Conservation (phyloP, 2,797 vertebrate genomes). For the Triplophysa bombifrons region DNA sequence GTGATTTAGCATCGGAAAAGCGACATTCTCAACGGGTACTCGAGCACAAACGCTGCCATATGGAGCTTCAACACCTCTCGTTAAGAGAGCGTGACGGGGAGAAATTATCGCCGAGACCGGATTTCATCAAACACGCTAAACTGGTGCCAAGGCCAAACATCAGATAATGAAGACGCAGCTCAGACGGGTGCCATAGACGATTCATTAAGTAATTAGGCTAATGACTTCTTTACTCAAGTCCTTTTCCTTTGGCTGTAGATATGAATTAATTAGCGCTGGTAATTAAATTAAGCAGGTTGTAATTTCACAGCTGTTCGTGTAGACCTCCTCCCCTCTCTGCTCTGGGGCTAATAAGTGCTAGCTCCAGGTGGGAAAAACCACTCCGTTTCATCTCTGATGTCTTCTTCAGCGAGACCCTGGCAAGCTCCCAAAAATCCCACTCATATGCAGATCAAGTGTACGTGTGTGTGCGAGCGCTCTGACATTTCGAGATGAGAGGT, state of each 20-base stretch:
- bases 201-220: slow-evolving; percentile 87
- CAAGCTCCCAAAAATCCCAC: slow-evolving; percentile 68
- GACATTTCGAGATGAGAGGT: slow-evolving; percentile 45
- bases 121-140: slow-evolving; percentile 70
- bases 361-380: slow-evolving; percentile 53
- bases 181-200: slow-evolving; percentile 77
- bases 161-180: slow-evolving; percentile 83
- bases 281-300: slow-evolving; percentile 86
- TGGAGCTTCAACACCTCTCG: slow-evolving; percentile 58
- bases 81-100: slow-evolving; percentile 62
- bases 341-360: slow-evolving; percentile 54
- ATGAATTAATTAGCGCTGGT: slow-evolving; percentile 82
- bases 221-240: slow-evolving; percentile 79
- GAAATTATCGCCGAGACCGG: slow-evolving; percentile 72
- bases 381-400: slow-evolving; percentile 69
- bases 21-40: slow-evolving; percentile 59
- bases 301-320: slow-evolving; percentile 78
- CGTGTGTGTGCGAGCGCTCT: slow-evolving; percentile 25
- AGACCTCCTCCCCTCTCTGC: slow-evolving; percentile 45
- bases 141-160: slow-evolving; percentile 70
- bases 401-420: slow-evolving; percentile 73
- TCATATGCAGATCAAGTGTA: slow-evolving; percentile 33
- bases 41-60: slow-evolving; percentile 55
- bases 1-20: slow-evolving; percentile 54
- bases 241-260: slow-evolving; percentile 76